Evolutionary conservation across 2,113 vertebrate species (phyloP).

Genomic region (Piaya cayana): DNA sequence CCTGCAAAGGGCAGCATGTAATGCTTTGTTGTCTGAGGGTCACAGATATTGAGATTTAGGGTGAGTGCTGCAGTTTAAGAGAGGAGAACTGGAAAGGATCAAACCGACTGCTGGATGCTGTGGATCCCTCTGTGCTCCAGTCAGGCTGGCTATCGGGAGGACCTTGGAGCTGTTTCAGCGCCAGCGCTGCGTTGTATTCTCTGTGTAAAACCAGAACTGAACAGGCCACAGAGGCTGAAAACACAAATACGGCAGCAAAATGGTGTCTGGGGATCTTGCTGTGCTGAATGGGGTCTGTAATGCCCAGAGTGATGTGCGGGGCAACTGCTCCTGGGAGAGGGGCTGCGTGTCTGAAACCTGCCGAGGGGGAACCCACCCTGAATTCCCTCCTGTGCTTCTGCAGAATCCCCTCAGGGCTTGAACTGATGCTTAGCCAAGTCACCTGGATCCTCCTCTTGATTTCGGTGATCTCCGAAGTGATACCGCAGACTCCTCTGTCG

Average conservation of each 20-base stretch:
- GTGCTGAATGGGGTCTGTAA: neutral
- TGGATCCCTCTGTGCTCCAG: neutral
- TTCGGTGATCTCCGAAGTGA: neutral
- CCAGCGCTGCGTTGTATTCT: neutral
- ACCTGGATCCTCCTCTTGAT: neutral
- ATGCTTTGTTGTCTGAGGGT: neutral
- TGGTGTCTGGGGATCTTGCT: neutral
- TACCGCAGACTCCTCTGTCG: rapidly evolving
- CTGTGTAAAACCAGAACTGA: neutral
- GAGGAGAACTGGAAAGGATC: neutral
- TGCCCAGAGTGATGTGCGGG: no score
- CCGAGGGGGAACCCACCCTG: neutral
- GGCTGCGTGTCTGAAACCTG: neutral
- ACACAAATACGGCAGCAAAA: neutral
- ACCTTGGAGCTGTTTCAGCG: neutral
- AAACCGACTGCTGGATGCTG: neutral
- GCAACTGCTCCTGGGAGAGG: no score
- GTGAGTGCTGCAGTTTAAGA: neutral
- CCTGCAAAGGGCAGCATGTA: neutral
- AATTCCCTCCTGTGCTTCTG: neutral
- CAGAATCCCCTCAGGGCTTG: no score
- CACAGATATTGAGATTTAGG: neutral
- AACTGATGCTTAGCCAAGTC: neutral
- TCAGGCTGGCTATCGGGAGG: neutral
- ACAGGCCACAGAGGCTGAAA: neutral